Base-by-base conservation (phyloP, 92 coral and sea anemone species). In the Diadumene lineata region DNA sequence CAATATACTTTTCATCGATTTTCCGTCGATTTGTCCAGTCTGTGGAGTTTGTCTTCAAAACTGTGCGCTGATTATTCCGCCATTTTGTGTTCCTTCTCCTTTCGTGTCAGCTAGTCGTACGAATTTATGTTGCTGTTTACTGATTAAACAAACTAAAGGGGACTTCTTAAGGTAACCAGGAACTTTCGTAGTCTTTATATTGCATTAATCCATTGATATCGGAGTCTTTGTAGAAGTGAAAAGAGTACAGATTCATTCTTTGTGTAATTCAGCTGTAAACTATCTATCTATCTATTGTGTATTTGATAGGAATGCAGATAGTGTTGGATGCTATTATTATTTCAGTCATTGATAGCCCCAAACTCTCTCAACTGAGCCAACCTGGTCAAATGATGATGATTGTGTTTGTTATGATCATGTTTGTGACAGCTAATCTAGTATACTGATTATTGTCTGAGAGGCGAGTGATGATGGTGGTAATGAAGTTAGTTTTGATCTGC, bases 41-140 rank as follows among this genome's bases (percentile, higher is more conserved):
- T 91, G 97, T 63, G 82, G 75, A 17, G 60, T 60, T n/a, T 44
- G 80, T 34, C 65, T 91, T 1, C 79, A 79, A 51, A 61, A 69
- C 11, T 88, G 90, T 26, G 64, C 70, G 24, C 74, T 91, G 31
- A 66, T 74, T 1, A 73, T 91, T 64, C 97, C 97, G 23, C 97
- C 97, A 48, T 91, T 91, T 79, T 83, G 91, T 50, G 79, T 91
- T 15, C 97, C 97, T 10, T 62, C 77, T 79, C 93, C 97, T 24
- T 84, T 91, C 32, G 26, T 72, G 22, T 81, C 90, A 0, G 72
- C 76, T 31, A 58, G 67, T 15, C 25, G 64, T 43, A 66, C 51
- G 11, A 74, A 83, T 25, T 34, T 31, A 22, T 68, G 72, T 11
- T 79, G 82, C 56, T 73, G 82, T 75, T 55, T 88, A 23, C 28